Evolutionary conservation across 2,888 invertebrate species (phyloP).

Genomic region (Eupithecia subumbrata): DNA sequence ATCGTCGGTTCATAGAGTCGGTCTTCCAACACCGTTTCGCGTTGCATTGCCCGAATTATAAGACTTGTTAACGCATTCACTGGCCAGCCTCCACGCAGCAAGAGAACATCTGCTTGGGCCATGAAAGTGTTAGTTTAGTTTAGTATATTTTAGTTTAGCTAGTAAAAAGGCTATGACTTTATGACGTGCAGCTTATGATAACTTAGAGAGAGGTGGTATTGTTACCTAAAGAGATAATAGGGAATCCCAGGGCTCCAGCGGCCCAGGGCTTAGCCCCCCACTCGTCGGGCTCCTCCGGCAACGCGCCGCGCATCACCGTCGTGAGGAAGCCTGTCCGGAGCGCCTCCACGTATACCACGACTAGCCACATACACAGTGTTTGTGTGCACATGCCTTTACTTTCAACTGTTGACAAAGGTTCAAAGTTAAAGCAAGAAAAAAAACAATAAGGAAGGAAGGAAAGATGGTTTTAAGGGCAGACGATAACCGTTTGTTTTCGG

Average conservation of each 20-base stretch:
- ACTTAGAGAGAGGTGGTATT: neutral
- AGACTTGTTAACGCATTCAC: too few relatives aligned
- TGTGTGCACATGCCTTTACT: slow-evolving; percentile 97
- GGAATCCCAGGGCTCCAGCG: slow-evolving; percentile 97
- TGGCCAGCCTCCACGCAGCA: too few relatives aligned
- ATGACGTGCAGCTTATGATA: too few relatives aligned
- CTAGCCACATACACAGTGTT: slow-evolving; percentile 95
- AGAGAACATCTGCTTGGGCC: too few relatives aligned
- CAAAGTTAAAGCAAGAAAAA: neutral
- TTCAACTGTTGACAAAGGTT: slow-evolving; percentile 65
- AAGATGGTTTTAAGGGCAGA: too few relatives aligned
- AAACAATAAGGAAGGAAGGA: neutral
- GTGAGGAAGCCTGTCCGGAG: slow-evolving; percentile 86
- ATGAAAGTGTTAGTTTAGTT: too few relatives aligned
- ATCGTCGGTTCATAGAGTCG: too few relatives aligned
- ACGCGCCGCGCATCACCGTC: slow-evolving; percentile 91
- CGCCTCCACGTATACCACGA: slow-evolving; percentile 97
- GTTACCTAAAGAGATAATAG: slow-evolving; percentile 92
- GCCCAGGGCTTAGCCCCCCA: slow-evolving; percentile 96
- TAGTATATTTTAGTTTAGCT: too few relatives aligned
- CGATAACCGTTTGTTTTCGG: neutral
- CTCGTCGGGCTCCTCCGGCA: slow-evolving; percentile 92
- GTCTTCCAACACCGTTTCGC: too few relatives aligned
- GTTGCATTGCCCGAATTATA: too few relatives aligned
- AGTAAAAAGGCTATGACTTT: too few relatives aligned